A percentile compares a stretch with the other conserved stretches of the same genome.
Evolutionary conservation across 2,888 invertebrate genomes (phyloP).

Genomic region (Idaea biselata): DNA sequence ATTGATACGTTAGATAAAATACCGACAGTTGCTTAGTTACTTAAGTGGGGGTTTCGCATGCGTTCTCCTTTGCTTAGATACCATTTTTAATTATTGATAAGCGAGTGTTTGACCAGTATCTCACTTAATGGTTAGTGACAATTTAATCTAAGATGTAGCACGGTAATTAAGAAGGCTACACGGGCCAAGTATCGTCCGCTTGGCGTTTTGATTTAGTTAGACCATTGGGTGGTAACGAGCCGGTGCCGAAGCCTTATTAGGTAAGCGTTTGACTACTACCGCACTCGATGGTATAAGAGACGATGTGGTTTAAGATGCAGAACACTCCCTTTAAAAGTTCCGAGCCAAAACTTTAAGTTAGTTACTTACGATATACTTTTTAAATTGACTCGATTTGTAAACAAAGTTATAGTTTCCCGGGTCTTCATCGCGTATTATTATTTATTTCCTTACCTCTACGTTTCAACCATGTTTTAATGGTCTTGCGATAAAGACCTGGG

Average conservation of each 20-base stretch:
- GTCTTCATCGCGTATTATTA: too few relatives aligned
- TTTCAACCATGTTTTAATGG: too few relatives aligned
- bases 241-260: background rate
- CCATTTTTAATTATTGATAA: background rate
- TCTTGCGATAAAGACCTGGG: too few relatives aligned
- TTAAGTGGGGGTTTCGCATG: slow-evolving; percentile 11
- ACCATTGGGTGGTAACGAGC: too few relatives aligned
- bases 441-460: too few relatives aligned
- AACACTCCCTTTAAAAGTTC: background rate
- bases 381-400: too few relatives aligned
- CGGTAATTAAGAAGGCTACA: too few relatives aligned
- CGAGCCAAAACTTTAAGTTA: too few relatives aligned
- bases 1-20: slow-evolving; percentile 47
- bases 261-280: background rate
- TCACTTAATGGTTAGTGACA: background rate
- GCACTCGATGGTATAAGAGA: background rate
- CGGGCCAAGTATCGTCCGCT: background rate
- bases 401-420: too few relatives aligned
- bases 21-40: slow-evolving; percentile 27
- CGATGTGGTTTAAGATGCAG: background rate
- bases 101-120: background rate
- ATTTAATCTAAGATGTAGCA: too few relatives aligned
- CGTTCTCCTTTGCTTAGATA: background rate
- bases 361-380: too few relatives aligned
- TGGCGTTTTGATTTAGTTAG: too few relatives aligned